Evolutionary conservation across 1,140 invertebrate genomes (phyloP), one percentile per base, ranked within the genome.

Genomic region (Papilio xuthus): DNA sequence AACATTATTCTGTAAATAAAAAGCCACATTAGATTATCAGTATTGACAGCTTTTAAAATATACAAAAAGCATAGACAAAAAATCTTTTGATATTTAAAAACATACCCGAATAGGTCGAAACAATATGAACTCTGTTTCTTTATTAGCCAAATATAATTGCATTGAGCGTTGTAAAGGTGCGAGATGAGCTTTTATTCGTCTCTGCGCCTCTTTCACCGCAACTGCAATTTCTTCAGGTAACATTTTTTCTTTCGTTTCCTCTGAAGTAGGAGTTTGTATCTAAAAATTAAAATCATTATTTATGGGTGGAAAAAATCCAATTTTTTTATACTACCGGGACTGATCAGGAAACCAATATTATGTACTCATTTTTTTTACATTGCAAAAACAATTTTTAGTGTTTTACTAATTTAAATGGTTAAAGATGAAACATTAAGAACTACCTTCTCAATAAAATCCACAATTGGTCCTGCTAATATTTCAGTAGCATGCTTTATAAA

Each of bases 101-200:
- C 93, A 92, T 92, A 97, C 97, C 89, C 97, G 97, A 44, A 99
- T 97, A 8, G 98, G 98, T 78, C 98, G 95, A 85, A 99, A 99
- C 1, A 99, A 95, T 89, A 99, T 99, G 84, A 98, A 98, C 90
- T 99, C 98, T 0, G 99, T 99, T 93, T 99, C 98, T 82, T 96
- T 96, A 94, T 99, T 99, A n/a, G 98, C 97, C 20, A 99, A 94
- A 93, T 99, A 99, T 0, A 99, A 94, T 83, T 98, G 96, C 98
- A 99, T 98, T 8, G 97, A 97, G 1, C 96, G 95, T 84, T 99
- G 97, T 4, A 99, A 93, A 4, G 95, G 94, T 0, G 97, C 96
- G 32, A 99, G 94, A 82, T 97, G 96, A 1, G 96, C 94, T 92
- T 98, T 98, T 32, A 99, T 96, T 53, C 96, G 94, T 67, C 96